These are phyloP conservation scores for Brachyalestes nurse DNA, from an alignment of 2,797 vertebrate species.

Conservation along the genomic window DNA sequence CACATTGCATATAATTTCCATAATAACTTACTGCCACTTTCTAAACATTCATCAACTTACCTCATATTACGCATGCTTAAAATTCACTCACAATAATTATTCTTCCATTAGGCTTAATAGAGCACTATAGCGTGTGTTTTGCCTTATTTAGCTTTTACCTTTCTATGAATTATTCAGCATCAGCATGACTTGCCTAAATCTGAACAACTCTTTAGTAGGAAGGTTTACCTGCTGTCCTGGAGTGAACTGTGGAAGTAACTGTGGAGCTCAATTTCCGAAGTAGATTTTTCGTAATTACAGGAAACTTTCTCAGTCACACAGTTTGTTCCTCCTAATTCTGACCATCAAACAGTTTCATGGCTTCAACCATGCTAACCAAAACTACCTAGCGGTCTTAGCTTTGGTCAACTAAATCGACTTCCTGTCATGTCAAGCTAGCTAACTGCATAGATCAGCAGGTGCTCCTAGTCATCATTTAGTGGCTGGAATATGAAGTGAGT, in stretches of 20 bases:
- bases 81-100: background rate
- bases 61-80: conserved; percentile 3
- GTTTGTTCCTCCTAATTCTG: too few species aligned
- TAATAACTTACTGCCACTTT: background rate
- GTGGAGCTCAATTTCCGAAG: too few species aligned
- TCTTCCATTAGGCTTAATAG: conserved; percentile 12
- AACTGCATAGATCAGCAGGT: too few species aligned
- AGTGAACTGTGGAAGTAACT: background rate
- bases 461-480: too few species aligned
- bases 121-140: conserved; percentile 8
- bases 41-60: background rate
- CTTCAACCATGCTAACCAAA: too few species aligned
- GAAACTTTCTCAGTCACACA: too few species aligned
- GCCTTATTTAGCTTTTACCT: background rate
- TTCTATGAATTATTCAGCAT: background rate
- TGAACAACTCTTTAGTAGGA: background rate
- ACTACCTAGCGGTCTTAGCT: too few species aligned
- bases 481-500: too few species aligned
- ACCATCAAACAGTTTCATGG: too few species aligned
- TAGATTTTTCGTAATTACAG: too few species aligned
- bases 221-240: background rate
- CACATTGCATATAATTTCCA: background rate
- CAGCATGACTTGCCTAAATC: background rate
- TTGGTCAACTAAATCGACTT: too few species aligned
- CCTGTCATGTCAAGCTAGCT: too few species aligned